phyloP scores from a whole-genome alignment of 2,113 vertebrate genomes.

The Sigmodon hispidus region DNA sequence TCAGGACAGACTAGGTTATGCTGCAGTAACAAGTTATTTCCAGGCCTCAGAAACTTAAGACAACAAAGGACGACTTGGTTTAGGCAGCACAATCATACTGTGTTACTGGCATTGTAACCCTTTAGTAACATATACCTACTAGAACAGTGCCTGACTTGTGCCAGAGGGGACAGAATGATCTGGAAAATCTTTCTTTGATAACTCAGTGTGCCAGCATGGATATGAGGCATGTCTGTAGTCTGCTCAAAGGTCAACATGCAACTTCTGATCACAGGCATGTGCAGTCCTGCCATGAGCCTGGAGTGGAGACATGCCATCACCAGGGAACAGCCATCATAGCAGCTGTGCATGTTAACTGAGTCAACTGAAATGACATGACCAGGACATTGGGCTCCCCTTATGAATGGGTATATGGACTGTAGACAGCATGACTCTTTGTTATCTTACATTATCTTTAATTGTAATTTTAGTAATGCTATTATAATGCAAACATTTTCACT shows the following conservation, averaged over 20 bases:
- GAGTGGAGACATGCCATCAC: background rate
- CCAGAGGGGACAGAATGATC: background rate
- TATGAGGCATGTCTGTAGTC: background rate
- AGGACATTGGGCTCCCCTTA: background rate
- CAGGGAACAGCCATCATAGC: background rate
- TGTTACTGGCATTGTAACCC: background rate
- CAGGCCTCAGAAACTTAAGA: background rate
- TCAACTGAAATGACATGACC: background rate
- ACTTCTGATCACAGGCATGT: background rate
- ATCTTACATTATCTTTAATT: background rate
- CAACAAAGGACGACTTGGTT: background rate
- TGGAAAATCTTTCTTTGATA: conserved; percentile 17
- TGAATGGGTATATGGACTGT: background rate
- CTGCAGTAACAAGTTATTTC: conserved; percentile 54
- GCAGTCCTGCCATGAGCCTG: background rate
- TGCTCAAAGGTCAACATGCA: background rate
- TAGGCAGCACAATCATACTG: background rate
- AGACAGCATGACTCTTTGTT: background rate
- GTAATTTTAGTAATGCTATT: background rate
- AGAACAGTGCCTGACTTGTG: background rate
- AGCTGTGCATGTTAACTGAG: background rate
- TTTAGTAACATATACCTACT: background rate
- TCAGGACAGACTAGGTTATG: conserved; percentile 27
- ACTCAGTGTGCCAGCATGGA: background rate
- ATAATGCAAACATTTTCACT: conserved; percentile 40